Percentiles rank a stretch among this genome's conserved stretches.
These are phyloP conservation scores for Acanthococcus lagerstroemiae DNA, from an alignment of 2,888 invertebrate species.

Conservation along the genomic window DNA sequence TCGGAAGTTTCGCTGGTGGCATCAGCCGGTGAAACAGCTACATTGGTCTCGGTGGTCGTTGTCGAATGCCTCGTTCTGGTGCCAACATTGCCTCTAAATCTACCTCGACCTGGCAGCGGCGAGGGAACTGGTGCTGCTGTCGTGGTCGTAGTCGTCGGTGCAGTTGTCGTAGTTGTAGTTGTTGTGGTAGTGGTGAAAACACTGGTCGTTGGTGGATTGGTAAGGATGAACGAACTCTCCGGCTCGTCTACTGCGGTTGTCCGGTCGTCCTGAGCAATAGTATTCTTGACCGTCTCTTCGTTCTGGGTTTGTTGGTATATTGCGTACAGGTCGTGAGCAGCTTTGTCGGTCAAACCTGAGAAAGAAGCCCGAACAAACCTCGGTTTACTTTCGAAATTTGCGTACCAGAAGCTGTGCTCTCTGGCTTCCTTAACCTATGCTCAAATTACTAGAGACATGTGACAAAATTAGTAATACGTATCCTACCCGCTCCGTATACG, in stretches of 20 bases:
- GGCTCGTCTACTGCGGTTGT: constrained; percentile 37
- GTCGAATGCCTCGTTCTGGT: constrained; percentile 35
- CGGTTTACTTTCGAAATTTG: too few relatives aligned
- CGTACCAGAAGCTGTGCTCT: too few relatives aligned
- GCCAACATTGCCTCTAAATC: constrained; percentile 37
- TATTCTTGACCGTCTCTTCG: constrained; percentile 40
- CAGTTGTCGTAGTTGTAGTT: constrained; percentile 39
- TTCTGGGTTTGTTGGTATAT: constrained; percentile 56
- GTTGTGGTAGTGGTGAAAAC: constrained; percentile 45
- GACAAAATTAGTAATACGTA: neutral
- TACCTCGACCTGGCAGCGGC: constrained; percentile 37
- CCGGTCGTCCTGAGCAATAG: constrained; percentile 23
- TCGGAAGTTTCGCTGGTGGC: constrained; percentile 41
- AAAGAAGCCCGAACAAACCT: neutral
- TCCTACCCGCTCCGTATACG: constrained; percentile 19
- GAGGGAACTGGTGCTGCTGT: neutral
- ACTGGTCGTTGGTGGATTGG: constrained; percentile 43
- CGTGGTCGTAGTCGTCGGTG: constrained; percentile 32
- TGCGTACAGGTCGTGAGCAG: constrained; percentile 71
- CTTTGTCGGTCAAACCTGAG: constrained; percentile 54
- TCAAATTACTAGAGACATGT: neutral
- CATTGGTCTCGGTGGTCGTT: constrained; percentile 40
- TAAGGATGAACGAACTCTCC: constrained; percentile 47
- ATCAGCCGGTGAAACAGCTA: constrained; percentile 36
- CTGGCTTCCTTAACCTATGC: too few relatives aligned